phyloP scores from a whole-genome alignment of 2,113 vertebrate genomes.

The Micronycteris hirsuta region DNA sequence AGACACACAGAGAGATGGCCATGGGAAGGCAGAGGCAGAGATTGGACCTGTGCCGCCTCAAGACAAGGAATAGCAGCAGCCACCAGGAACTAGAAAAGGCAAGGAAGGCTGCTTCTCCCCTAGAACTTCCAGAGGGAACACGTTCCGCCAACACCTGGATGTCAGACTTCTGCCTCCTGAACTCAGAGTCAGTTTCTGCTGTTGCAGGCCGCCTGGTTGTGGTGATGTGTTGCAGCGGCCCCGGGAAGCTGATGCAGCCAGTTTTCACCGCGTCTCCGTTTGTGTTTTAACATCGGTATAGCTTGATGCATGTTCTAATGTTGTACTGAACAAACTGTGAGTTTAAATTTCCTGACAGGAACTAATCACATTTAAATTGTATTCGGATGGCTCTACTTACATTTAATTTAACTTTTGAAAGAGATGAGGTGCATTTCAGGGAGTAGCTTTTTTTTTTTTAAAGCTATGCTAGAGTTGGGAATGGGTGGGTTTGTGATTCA shows the following conservation, averaged over 20 bases:
- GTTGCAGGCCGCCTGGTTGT: not conserved
- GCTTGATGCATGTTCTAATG: not conserved
- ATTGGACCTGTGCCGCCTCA: not conserved
- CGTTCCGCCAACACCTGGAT: too few relatives aligned
- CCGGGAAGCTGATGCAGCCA: not conserved
- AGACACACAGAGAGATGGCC: not conserved
- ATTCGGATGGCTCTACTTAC: not conserved
- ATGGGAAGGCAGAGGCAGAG: not conserved
- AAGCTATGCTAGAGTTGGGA: not conserved
- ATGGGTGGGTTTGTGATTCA: not conserved
- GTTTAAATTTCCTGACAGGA: conserved; percentile 2
- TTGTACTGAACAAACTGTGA: not conserved
- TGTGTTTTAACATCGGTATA: not conserved
- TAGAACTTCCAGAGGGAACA: not conserved
- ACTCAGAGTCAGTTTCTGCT: not conserved
- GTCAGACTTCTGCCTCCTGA: not conserved
- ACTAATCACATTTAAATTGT: not conserved
- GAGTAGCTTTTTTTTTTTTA: not conserved
- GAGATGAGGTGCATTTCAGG: not conserved
- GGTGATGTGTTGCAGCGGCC: not conserved
- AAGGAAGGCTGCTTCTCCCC: not conserved
- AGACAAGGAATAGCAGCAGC: not conserved
- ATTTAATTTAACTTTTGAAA: not conserved
- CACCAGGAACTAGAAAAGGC: not conserved
- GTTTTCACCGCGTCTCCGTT: not conserved